Evolutionary conservation across 2,888 invertebrate genomes (phyloP).

Genomic region (Drosophila mulleri): DNA sequence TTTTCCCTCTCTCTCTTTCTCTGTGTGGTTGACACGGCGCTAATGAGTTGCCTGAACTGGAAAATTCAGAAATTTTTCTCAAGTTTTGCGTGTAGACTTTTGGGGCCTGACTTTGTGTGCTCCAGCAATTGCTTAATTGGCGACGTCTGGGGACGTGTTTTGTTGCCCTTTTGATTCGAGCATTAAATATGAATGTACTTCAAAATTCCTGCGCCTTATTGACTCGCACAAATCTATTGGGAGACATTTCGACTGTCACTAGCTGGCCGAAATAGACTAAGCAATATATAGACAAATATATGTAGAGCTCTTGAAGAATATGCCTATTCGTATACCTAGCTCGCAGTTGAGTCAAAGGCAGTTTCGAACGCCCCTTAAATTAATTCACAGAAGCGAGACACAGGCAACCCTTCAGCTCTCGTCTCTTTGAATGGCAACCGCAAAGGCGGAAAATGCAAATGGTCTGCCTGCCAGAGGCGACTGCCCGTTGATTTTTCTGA

Average conservation of each 20-base stretch:
- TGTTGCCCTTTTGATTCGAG: conserved; percentile 57
- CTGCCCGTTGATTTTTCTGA: conserved; percentile 47
- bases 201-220: conserved; percentile 38
- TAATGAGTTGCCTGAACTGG: conserved; percentile 43
- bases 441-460: conserved; percentile 78
- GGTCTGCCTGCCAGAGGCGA: conserved; percentile 39
- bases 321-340: not conserved
- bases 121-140: conserved; percentile 77
- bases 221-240: conserved; percentile 50
- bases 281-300: not conserved
- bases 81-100: conserved; percentile 17
- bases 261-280: conserved; percentile 11
- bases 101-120: conserved; percentile 13
- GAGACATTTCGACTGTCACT: conserved; percentile 55
- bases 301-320: not conserved
- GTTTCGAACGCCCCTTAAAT: conserved; percentile 82
- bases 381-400: conserved; percentile 69
- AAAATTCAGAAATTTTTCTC: conserved; percentile 35
- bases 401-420: conserved; percentile 25
- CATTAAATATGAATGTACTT: conserved; percentile 57
- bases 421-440: conserved; percentile 53
- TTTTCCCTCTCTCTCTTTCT: not conserved
- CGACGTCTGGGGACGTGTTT: conserved; percentile 72
- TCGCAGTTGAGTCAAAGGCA: conserved; percentile 57
- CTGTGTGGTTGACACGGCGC: conserved; percentile 38